Base-by-base conservation (phyloP, 2,888 invertebrate genomes). In the Urechis unicinctus region DNA sequence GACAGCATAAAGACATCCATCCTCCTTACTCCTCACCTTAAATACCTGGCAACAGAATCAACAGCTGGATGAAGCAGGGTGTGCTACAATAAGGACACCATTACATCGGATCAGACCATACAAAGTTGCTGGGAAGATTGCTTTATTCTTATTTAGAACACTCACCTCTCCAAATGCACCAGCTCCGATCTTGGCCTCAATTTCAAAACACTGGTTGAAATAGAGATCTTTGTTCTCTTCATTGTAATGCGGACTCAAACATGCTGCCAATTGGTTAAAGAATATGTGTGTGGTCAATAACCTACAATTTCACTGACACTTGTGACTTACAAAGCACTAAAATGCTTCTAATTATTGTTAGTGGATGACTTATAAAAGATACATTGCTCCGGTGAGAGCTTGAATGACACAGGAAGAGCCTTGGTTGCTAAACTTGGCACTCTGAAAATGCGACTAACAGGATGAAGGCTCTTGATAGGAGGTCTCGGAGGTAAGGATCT, bases 131-230 rank as follows among this genome's bases (percentile, higher is more conserved):
- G n/a, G n/a, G n/a, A n/a, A n/a, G n/a, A n/a, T n/a, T n/a, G n/a
- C n/a, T n/a, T n/a, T n/a, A n/a, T n/a, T n/a, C n/a, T n/a, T n/a
- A n/a, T n/a, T n/a, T n/a, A n/a, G n/a, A n/a, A n/a, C 26, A 57
- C 68, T 61, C 62, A 81, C 81, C 69, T 85, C 85, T 6, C 88
- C 88, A 79, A 88, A 88, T 2, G 86, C 87, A 1, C 88, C 88
- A 70, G 84, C 84, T 1, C 88, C 88, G 42, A 88, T 80, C 66
- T 83, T 82, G 3, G 79, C 76, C 21, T 83, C 76, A 28, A 83
- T 79, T n/a, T 81, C 79, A 71, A 86, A 88, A 64, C 84, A 83
- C 72, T 87, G 86, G 51, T 86, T 83, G 68, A 87, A 85, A 69
- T 86, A 87, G 2, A 83, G 78, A 49, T 82, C 78, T 59, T 80